Conservation (phyloP, 2,797 vertebrate genomes). For the Perodicticus potto region DNA sequence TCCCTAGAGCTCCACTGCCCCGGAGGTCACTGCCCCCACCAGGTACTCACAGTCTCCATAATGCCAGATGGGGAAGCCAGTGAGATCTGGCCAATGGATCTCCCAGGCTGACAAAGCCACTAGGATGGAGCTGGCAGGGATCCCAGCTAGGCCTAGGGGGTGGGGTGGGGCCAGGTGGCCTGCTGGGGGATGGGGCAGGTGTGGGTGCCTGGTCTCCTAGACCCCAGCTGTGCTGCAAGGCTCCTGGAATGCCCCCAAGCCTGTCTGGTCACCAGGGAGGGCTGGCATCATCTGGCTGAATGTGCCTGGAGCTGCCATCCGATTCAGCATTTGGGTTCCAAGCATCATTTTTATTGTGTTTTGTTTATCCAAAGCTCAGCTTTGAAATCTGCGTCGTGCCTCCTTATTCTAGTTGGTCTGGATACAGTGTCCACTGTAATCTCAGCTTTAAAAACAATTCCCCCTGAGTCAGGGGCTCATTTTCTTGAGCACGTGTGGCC, state of each 20-base stretch:
- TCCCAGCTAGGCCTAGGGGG: not conserved
- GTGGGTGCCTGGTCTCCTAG: not conserved
- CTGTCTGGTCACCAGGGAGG: not conserved
- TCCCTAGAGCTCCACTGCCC: not conserved
- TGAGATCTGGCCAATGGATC: not conserved
- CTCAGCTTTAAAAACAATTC: not conserved
- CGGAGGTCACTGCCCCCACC: not conserved
- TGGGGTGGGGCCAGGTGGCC: not conserved
- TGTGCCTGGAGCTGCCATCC: not conserved
- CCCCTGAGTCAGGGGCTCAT: not conserved
- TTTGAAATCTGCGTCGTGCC: not conserved
- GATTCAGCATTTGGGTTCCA: not conserved
- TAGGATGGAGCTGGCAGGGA: not conserved
- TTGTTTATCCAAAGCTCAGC: conserved; percentile 17
- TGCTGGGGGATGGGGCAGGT: not conserved
- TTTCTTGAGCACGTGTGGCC: not conserved
- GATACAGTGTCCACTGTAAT: not conserved
- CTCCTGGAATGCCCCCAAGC: not conserved
- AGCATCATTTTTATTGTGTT: conserved; percentile 23
- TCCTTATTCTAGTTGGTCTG: not conserved
- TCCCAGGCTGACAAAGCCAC: not conserved
- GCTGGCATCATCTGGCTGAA: not conserved
- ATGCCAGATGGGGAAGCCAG: not conserved
- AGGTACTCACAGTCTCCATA: fast-evolving
- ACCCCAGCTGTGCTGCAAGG: not conserved